Evolutionary conservation across 2,113 vertebrate species (phyloP).

Genomic region (Pseudolaguvia tuberculata): DNA sequence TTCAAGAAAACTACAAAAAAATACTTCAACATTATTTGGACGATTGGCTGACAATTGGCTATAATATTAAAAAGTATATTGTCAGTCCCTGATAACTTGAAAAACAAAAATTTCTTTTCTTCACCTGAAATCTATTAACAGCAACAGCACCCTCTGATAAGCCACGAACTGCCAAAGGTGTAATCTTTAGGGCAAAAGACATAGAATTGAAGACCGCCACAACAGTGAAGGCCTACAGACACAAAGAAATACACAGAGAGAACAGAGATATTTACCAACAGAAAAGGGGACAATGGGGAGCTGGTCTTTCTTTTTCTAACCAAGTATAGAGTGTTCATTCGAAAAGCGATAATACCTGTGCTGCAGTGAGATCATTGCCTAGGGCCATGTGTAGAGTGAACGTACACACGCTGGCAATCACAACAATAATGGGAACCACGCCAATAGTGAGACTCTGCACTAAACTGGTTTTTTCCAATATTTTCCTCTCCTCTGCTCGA

Average conservation of each 20-base stretch:
- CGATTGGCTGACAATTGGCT: neutral
- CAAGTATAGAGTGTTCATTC: neutral
- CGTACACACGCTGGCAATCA: conserved; percentile 75
- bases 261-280: neutral
- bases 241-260: neutral
- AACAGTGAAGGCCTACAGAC: conserved; percentile 72
- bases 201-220: conserved; percentile 78
- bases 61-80: neutral
- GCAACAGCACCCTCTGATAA: conserved; percentile 73
- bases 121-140: conserved; percentile 74
- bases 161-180: conserved; percentile 68
- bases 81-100: neutral
- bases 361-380: conserved; percentile 72
- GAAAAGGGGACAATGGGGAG: neutral
- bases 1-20: neutral
- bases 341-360: conserved; percentile 60
- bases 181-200: conserved; percentile 76
- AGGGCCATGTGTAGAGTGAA: conserved; percentile 76
- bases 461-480: conserved; percentile 68
- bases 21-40: neutral
- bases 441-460: conserved; percentile 74
- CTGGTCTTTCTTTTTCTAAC: neutral
- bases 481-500: conserved; percentile 66
- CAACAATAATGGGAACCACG: conserved; percentile 68
- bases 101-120: neutral